Percentiles rank a stretch among this genome's conserved stretches.
Conservation (phyloP, 2,888 invertebrate species). For the Biston stratarius region DNA sequence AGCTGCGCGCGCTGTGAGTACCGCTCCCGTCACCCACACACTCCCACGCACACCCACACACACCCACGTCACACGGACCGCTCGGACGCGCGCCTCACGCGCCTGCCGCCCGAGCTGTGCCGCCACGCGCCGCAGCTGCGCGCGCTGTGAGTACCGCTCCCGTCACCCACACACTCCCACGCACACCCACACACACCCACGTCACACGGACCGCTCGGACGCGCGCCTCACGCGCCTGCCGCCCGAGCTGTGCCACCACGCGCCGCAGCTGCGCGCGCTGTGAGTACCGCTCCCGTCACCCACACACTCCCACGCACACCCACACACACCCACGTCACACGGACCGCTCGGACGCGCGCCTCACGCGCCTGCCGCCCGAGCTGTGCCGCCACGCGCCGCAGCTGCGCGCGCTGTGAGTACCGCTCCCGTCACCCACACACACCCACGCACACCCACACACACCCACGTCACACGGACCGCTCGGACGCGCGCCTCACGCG, state of each 20-base stretch:
- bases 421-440: not conserved
- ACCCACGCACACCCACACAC: not conserved
- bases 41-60: not conserved
- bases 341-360: constrained; percentile 94
- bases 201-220: constrained; percentile 93
- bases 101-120: constrained; percentile 92
- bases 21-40: not conserved
- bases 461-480: constrained; percentile 92
- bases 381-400: constrained; percentile 92
- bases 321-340: constrained; percentile 91
- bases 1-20: constrained; percentile 94
- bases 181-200: too few species aligned
- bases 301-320: not conserved
- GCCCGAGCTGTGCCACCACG: constrained; percentile 90
- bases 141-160: constrained; percentile 91
- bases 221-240: constrained; percentile 92
- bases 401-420: constrained; percentile 94
- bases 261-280: constrained; percentile 94
- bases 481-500: constrained; percentile 92
- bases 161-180: not conserved
- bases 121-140: constrained; percentile 91
- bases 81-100: constrained; percentile 91
- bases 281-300: constrained; percentile 87
- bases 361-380: constrained; percentile 89
- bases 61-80: constrained; percentile 93